These are phyloP conservation scores for Balaenoptera acutorostrata DNA, from an alignment of 2,113 vertebrate species.

Conservation along the genomic window DNA sequence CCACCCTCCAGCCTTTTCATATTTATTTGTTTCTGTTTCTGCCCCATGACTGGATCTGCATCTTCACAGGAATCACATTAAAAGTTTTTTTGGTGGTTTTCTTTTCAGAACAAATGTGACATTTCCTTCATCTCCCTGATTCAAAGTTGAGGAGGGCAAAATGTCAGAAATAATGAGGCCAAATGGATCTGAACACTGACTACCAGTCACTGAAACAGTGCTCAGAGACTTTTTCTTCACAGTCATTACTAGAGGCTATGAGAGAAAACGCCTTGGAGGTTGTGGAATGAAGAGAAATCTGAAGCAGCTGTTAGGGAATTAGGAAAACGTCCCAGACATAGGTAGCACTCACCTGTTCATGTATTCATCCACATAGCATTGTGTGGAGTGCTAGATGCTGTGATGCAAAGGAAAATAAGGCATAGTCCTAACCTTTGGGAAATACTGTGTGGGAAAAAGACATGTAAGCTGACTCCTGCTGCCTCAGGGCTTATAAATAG, in stretches of 20 bases:
- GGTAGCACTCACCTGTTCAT: neutral
- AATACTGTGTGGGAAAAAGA: neutral
- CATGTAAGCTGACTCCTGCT: neutral
- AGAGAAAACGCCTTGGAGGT: neutral
- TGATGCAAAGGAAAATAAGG: constrained; percentile 4
- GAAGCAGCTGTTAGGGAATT: constrained; percentile 38
- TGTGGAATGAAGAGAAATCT: constrained; percentile 9
- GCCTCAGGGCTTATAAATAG: constrained; percentile 24
- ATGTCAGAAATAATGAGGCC: constrained; percentile 57
- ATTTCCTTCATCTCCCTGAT: constrained; percentile 52
- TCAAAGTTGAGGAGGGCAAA: constrained; percentile 39
- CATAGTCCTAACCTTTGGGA: neutral
- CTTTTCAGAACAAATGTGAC: constrained; percentile 51
- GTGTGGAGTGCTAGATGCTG: neutral
- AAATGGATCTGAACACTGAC: constrained; percentile 28
- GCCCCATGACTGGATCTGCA: neutral
- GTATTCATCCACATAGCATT: neutral
- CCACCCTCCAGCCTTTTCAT: neutral
- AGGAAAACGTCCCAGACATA: neutral
- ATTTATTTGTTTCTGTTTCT: constrained; percentile 42
- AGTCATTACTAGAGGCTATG: constrained; percentile 24
- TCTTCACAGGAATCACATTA: constrained; percentile 21
- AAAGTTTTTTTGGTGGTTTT: constrained; percentile 45
- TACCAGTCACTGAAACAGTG: neutral
- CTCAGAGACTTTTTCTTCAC: constrained; percentile 16